Evolutionary conservation across 2,113 vertebrate genomes (phyloP).

Genomic region (Neopipo cinnamomea): DNA sequence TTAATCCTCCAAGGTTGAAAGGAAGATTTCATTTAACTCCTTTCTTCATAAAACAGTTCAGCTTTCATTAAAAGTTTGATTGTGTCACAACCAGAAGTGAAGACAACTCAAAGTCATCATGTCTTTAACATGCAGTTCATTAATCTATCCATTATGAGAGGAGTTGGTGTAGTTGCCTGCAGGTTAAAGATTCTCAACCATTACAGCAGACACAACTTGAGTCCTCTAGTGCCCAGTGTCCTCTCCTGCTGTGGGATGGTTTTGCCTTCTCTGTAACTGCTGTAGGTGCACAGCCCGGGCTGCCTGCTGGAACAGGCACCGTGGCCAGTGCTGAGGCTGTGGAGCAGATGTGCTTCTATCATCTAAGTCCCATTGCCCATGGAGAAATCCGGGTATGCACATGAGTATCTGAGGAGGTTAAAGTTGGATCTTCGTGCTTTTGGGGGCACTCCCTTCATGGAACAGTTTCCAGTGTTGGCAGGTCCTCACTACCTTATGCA

Average conservation of each 20-base stretch:
- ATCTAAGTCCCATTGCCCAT: accelerated
- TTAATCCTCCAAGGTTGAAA: neutral
- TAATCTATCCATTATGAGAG: neutral
- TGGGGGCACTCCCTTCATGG: no score
- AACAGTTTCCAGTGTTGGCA: neutral
- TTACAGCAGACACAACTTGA: neutral
- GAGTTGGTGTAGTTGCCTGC: neutral
- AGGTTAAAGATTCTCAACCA: neutral
- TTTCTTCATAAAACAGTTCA: neutral
- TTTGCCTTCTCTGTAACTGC: neutral
- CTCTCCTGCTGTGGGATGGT: neutral
- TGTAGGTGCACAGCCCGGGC: accelerated
- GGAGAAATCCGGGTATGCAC: neutral
- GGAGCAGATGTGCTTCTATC: neutral
- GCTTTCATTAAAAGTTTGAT: neutral
- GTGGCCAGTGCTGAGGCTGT: neutral
- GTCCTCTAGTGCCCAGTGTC: neutral
- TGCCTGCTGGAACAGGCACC: accelerated
- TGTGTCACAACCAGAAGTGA: neutral
- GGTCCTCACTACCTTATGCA: neutral
- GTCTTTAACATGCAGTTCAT: neutral
- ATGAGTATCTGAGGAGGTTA: neutral
- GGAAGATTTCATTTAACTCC: neutral
- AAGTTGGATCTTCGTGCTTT: neutral
- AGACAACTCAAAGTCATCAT: neutral